phyloP scores from a whole-genome alignment of 1,140 invertebrate species.

The Leptinotarsa lineolata region DNA sequence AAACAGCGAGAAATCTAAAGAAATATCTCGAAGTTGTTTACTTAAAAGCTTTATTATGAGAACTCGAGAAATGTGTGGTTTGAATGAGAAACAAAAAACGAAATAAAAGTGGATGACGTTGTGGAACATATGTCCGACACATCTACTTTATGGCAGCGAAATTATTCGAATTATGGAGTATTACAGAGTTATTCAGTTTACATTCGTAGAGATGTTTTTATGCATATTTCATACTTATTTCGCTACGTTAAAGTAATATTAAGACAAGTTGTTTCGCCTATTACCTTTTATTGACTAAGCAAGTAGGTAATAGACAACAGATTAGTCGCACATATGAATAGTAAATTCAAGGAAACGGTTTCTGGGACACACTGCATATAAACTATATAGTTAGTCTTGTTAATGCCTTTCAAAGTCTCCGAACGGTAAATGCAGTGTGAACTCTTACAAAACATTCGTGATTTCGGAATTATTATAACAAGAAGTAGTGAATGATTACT shows the following conservation, averaged over 20 bases:
- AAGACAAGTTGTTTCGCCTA: slow-evolving; percentile 13
- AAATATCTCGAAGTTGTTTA: slow-evolving; percentile 6
- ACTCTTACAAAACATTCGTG: too few relatives aligned
- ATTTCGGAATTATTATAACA: too few relatives aligned
- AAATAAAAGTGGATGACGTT: slow-evolving; percentile 19
- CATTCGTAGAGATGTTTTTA: slow-evolving; percentile 11
- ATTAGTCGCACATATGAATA: slow-evolving; percentile 7
- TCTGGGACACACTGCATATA: background rate
- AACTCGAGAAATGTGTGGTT: slow-evolving; percentile 26
- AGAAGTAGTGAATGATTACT: too few relatives aligned
- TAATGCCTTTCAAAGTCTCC: too few relatives aligned
- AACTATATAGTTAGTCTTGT: too few relatives aligned
- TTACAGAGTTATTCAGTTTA: slow-evolving; percentile 1
- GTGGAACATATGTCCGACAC: slow-evolving; percentile 17
- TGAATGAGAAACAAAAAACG: slow-evolving; percentile 9
- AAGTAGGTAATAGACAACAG: slow-evolving; percentile 13
- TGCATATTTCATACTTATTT: slow-evolving; percentile 16
- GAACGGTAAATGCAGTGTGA: too few relatives aligned
- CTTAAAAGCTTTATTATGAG: slow-evolving; percentile 26
- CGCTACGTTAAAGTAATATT: background rate
- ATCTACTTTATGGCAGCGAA: slow-evolving; percentile 16
- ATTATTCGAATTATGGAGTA: slow-evolving; percentile 20
- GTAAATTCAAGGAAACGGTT: slow-evolving; percentile 1
- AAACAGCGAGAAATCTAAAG: slow-evolving; percentile 19
- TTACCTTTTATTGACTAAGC: slow-evolving; percentile 1